Evolutionary conservation across 2,888 invertebrate genomes (phyloP), one percentile per base, ranked within the genome.

Genomic region (Agrochola macilenta): DNA sequence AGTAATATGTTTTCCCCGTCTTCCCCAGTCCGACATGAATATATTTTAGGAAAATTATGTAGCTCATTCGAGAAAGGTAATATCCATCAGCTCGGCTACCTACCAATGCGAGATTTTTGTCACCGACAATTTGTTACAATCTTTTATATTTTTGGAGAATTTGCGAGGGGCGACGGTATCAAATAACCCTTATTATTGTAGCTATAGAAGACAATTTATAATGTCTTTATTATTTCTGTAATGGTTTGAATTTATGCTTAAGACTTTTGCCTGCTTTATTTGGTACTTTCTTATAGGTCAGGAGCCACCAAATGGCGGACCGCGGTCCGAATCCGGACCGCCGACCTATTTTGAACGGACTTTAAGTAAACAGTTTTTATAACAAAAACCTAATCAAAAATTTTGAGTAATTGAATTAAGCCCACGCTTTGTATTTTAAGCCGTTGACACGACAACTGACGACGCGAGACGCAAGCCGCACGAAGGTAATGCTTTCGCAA

Each of bases 41-140:
- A 85, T 85, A 85, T 84, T 87, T 84, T 73, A 72, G 69, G 69
- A 69, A 78, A 85, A 87, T 85, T 87, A 85, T 87, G 85, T 84
- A 73, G 74, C 85, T 74, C 81, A 87, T 84, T 81, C 87, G 39
- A 12, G 57, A 66, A 69, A 82, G 74, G 83, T 84, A 83, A 86
- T 78, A 78, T 35, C 66, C 86, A 84, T 84, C 54, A 72, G 60
- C 70, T 86, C 69, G 61, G 61, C 8, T 57, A 82, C 69, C 65
- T 86, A 76, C 75, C 49, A 79, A 70, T 66, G 69, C 65, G 61
- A 86, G 72, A 84, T 84, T 80, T 84, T 76, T 84, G 84, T 84
- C 84, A 87, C 84, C 35, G 72, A 74, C 87, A 74, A 84, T 84
- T 84, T 81, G 74, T 86, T 78, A 72, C 72, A 66, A 64, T 66